A percentile compares a stretch with the other conserved stretches of the same genome.
These are phyloP conservation scores for Folsomia manolachei DNA, from an alignment of 2,888 invertebrate genomes.

Conservation along the genomic window DNA sequence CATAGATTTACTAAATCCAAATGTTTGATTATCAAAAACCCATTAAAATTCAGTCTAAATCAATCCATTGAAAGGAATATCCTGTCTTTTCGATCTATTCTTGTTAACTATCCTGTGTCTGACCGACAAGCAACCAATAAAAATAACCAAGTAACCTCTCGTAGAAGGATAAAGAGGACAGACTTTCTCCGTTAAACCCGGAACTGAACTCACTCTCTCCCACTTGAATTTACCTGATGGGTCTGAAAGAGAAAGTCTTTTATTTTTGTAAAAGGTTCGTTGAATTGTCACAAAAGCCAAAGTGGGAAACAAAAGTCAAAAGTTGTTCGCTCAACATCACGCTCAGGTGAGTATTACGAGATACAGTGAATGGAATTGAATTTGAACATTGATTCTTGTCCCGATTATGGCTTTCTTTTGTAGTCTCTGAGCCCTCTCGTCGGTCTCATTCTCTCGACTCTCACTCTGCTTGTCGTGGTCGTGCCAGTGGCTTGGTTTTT, in stretches of 20 bases:
- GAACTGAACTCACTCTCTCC: not conserved
- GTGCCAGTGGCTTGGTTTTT: not conserved
- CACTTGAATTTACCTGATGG: not conserved
- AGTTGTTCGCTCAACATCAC: not conserved
- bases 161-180: not conserved
- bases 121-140: too few species aligned
- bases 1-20: too few species aligned
- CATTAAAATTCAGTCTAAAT: too few species aligned
- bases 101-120: too few species aligned
- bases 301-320: conserved; percentile 10
- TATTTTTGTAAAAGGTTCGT: conserved; percentile 2
- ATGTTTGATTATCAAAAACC: too few species aligned
- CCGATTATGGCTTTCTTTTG: not conserved
- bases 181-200: not conserved
- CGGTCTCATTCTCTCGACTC: not conserved
- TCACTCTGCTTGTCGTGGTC: not conserved
- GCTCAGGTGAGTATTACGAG: not conserved
- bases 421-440: not conserved
- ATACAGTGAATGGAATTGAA: not conserved
- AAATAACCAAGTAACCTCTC: too few species aligned
- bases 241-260: not conserved
- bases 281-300: conserved; percentile 2
- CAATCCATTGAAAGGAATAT: too few species aligned
- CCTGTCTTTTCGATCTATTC: too few species aligned
- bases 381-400: not conserved